Evolutionary conservation across 2,113 vertebrate species (phyloP).

Genomic region (Colistium nudipinnis): DNA sequence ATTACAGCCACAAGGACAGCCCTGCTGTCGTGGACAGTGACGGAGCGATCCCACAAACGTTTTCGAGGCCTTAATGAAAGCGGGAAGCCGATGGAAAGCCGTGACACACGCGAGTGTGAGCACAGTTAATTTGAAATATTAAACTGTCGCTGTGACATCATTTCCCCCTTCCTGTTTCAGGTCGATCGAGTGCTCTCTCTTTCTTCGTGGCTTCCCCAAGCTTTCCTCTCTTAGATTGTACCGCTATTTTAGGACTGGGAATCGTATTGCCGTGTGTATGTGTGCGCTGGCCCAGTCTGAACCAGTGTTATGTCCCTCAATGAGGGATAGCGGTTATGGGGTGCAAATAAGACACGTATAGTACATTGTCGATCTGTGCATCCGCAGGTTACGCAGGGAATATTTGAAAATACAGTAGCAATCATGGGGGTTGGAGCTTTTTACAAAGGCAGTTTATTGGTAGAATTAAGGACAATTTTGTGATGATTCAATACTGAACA

Average conservation of each 20-base stretch:
- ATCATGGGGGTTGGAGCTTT: constrained; percentile 9
- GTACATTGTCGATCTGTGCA: constrained; percentile 16
- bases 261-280: constrained; percentile 52
- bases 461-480: constrained; percentile 8
- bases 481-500: constrained; percentile 13
- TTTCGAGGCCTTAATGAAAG: constrained; percentile 43
- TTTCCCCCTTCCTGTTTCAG: constrained; percentile 76
- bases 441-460: neutral
- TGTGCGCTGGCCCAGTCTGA: constrained; percentile 42
- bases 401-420: neutral
- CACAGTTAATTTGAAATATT: constrained; percentile 74
- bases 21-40: constrained; percentile 5
- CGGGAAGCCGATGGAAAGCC: constrained; percentile 36
- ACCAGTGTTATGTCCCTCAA: constrained; percentile 43
- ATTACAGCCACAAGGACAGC: constrained; percentile 41
- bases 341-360: constrained; percentile 10
- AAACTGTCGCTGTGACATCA: constrained; percentile 65
- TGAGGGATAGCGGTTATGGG: constrained; percentile 46
- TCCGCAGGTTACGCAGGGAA: constrained; percentile 42
- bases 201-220: constrained; percentile 48
- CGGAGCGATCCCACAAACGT: neutral
- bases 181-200: constrained; percentile 48
- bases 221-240: constrained; percentile 54
- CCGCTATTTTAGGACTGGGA: constrained; percentile 72
- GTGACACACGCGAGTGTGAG: constrained; percentile 62